Percentiles rank a stretch among this genome's conserved stretches.
Conservation (phyloP, 1,140 invertebrate genomes). For the Bombus breviceps region DNA sequence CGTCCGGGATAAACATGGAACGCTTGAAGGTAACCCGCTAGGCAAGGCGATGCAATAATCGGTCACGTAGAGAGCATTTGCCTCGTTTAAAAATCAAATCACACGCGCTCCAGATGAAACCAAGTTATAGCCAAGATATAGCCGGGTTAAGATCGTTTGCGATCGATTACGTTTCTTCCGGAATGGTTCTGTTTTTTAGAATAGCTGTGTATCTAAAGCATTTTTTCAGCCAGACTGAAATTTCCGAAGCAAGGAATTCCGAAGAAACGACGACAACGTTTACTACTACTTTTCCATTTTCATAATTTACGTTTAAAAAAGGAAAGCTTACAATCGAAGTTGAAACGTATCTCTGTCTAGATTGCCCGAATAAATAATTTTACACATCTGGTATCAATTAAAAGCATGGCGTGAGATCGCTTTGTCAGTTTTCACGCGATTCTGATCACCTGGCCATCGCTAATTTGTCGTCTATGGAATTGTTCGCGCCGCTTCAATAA, state of each 20-base stretch:
- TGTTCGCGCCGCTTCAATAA: background rate
- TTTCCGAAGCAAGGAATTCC: too few relatives aligned
- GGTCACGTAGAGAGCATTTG: conserved; percentile 49
- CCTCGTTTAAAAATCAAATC: conserved; percentile 27
- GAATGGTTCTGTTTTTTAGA: too few relatives aligned
- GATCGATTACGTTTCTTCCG: background rate
- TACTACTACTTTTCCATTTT: too few relatives aligned
- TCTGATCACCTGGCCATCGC: background rate
- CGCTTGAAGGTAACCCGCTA: background rate
- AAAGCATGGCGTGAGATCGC: background rate
- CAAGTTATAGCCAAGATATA: background rate
- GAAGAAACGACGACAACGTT: too few relatives aligned
- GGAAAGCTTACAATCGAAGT: too few relatives aligned
- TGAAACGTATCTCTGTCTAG: too few relatives aligned
- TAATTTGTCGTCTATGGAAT: conserved; percentile 29
- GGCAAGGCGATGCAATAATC: conserved; percentile 43
- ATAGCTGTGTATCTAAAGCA: too few relatives aligned
- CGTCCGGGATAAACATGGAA: background rate
- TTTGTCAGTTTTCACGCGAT: background rate
- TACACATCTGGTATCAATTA: background rate
- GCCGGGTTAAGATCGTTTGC: background rate
- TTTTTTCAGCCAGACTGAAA: too few relatives aligned
- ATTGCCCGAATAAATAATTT: too few relatives aligned
- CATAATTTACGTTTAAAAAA: too few relatives aligned
- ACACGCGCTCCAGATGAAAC: background rate